phyloP scores from a whole-genome alignment of 2,888 invertebrate genomes.

The Lumbricus terrestris region DNA sequence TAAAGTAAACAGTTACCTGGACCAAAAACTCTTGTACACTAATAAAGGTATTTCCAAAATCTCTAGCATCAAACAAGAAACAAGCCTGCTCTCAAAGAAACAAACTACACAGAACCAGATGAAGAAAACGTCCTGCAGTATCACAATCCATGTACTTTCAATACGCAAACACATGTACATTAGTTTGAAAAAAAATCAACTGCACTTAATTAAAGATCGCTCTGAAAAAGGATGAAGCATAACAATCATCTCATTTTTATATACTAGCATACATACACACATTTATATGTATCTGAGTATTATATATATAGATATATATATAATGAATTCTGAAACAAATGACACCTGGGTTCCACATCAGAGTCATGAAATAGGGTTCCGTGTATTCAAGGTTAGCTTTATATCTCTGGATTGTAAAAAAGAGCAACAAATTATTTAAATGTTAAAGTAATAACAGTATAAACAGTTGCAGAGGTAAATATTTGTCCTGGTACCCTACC shows the following conservation, averaged over 20 bases:
- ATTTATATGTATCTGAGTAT: too few species aligned
- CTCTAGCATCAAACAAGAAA: not conserved
- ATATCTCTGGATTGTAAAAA: not conserved
- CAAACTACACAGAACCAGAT: not conserved
- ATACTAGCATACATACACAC: too few species aligned
- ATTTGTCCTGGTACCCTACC: not conserved
- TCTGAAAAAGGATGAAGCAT: not conserved
- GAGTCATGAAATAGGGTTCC: not conserved
- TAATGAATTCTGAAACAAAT: too few species aligned
- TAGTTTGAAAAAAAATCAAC: not conserved
- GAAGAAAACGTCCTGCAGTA: not conserved
- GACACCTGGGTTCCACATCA: too few species aligned
- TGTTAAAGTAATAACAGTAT: not conserved
- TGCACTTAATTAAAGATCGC: too few species aligned
- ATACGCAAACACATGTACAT: not conserved
- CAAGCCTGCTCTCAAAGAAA: not conserved
- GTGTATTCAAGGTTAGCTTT: not conserved
- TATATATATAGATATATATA: not conserved
- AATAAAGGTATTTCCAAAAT: not conserved
- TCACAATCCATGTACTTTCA: too few species aligned
- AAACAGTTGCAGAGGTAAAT: not conserved
- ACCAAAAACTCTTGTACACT: not conserved
- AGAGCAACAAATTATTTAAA: not conserved
- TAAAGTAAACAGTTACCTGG: not conserved
- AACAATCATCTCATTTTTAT: not conserved